Evolutionary conservation across 2,888 invertebrate genomes (phyloP), one percentile per base, ranked within the genome.

Genomic region (Xylophagus ater): DNA sequence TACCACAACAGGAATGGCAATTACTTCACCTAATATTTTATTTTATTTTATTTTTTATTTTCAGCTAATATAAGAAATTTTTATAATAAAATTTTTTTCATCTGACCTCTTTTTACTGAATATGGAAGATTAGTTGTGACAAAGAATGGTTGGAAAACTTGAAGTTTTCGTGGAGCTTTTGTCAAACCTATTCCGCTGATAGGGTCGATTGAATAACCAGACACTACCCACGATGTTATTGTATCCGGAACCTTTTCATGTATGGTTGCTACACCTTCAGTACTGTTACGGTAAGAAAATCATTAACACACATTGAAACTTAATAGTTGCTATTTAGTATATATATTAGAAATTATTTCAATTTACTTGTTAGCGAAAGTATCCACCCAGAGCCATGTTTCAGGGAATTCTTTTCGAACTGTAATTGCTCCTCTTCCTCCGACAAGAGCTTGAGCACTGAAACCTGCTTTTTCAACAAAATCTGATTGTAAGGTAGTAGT

Each of bases 41-140:
- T 28, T 6, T 8, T n/a, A n/a, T n/a, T n/a, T n/a, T n/a, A n/a
- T n/a, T n/a, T n/a, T n/a, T n/a, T n/a, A n/a, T n/a, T n/a, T n/a
- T 13, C 5, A 26, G n/a, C n/a, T 26, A 26, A 9, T 12, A 26
- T 12, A 6, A n/a, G 5, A 10, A 14, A 14, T 6, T 30, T 15
- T 6, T 9, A 5, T 30, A 4, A 8, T 4, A 15, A 17, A 15
- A 15, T 10, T 13, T 10, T 26, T 14, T n/a, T 3, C 17, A 32
- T 18, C 26, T 17, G 14, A 40, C 40, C 40, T 45, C 81, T 74
- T 51, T 88, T 82, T 10, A 97, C 77, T 0, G 85, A 80, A 51
- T 86, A 83, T 0, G 97, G 97, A 34, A 96, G 65, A 56, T 92
- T 86, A 7, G 90, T 71, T 7, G 81, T 77, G 28, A 94, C 76